These are phyloP conservation scores for Brachypodius melanocephalos DNA, from an alignment of 2,113 vertebrate genomes.

Conservation along the genomic window DNA sequence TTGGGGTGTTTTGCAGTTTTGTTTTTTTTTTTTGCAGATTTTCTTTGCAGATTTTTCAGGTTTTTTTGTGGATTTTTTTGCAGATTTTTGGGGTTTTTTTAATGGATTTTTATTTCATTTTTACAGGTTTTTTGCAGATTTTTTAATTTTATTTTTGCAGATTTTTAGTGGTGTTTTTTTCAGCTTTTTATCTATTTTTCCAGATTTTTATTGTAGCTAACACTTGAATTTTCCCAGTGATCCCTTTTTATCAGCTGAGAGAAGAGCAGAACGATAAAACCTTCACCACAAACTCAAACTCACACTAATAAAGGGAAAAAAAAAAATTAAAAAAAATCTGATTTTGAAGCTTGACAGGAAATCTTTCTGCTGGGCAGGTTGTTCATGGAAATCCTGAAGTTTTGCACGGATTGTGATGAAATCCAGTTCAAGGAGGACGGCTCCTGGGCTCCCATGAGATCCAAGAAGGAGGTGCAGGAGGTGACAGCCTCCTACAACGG, in stretches of 20 bases:
- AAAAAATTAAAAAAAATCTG: not conserved
- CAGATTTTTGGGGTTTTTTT: too few species aligned
- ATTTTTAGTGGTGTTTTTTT: too few species aligned
- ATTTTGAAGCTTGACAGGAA: not conserved
- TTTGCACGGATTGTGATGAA: conserved; percentile 94
- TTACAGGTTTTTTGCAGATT: too few species aligned
- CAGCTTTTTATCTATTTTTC: too few species aligned
- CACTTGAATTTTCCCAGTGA: not conserved
- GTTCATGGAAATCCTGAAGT: conserved; percentile 98
- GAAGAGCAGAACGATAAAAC: not conserved
- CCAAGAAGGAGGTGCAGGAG: conserved; percentile 95
- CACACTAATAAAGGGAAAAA: not conserved
- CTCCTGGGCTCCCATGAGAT: conserved; percentile 96
- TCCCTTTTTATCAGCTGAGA: not conserved
- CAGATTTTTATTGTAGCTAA: not conserved
- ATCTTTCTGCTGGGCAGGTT: conserved; percentile 74
- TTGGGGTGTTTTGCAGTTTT: too few species aligned
- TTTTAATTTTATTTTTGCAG: too few species aligned
- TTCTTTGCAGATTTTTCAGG: too few species aligned
- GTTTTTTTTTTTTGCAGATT: too few species aligned
- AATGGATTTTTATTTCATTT: too few species aligned
- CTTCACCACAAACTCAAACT: not conserved
- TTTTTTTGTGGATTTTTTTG: too few species aligned
- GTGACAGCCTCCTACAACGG: conserved; percentile 89
- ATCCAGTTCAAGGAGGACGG: conserved; percentile 99